Evolutionary conservation across 2,113 vertebrate genomes (phyloP), one percentile per base, ranked within the genome.

Genomic region (Perca flavescens): DNA sequence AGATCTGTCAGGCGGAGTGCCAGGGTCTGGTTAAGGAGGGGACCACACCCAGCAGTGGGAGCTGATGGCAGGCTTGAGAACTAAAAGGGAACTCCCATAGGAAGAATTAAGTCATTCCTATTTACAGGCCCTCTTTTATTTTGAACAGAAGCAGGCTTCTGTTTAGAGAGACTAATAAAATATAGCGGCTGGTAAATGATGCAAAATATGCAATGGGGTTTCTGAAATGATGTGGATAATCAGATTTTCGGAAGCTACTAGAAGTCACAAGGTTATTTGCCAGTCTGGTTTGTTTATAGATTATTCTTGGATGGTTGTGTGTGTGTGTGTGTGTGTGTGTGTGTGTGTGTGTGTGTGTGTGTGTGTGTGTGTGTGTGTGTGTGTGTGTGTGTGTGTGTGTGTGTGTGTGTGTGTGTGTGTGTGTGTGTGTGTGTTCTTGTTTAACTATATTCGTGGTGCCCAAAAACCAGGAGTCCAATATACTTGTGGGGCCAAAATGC

Each of bases 81-180:
- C 72, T 25, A 10, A 43, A 62, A 77, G 80, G 88, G 56, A 88
- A 88, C 83, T 90, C 91, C 86, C 91, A 80, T n/a, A 74, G 91
- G 89, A 93, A 88, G 86, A 79, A 85, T 86, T 46, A 85, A 83
- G 77, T 86, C 78, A 85, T 84, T 89, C 58, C 89, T 91, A 80
- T 87, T 88, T 75, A 72, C 58, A 53, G 61, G 19, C 49, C 47
- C 14, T 72, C 46, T 62, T 43, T 43, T 63, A 69, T 86, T 77
- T 50, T 60, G 75, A 71, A 9, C 54, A 68, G 28, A 81, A 52
- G 21, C 74, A 63, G 68, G 47, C 76, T 78, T 15, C 47, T 56
- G 40, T 82, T 85, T 15, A 7, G 36, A 34, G 49, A 53, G 31
- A 6, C 19, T n/a, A 63, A 34, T 22, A 4, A 60, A 80, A 64